phyloP scores from a whole-genome alignment of 2,113 vertebrate genomes.

The Morone chrysops region DNA sequence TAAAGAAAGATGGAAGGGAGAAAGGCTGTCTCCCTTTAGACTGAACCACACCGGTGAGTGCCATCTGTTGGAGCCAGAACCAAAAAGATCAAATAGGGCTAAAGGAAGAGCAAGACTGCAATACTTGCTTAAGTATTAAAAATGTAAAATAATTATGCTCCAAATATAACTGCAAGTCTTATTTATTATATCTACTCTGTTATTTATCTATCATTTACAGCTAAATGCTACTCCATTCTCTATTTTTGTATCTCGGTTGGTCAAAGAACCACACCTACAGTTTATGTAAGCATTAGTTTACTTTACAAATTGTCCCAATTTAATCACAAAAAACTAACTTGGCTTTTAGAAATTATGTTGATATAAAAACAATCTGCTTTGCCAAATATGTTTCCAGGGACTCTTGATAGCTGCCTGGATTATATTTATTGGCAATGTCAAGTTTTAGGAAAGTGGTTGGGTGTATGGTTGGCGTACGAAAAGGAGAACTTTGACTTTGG shows the following conservation, averaged over 20 bases:
- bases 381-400: neutral
- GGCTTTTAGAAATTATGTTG: neutral
- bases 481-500: no score
- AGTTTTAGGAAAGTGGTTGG: neutral
- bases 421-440: neutral
- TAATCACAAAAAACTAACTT: neutral
- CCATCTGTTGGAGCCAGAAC: conserved; percentile 40
- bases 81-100: conserved; percentile 36
- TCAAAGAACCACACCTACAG: neutral
- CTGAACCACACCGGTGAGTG: conserved; percentile 41
- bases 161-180: neutral
- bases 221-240: neutral
- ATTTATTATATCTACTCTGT: neutral
- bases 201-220: neutral
- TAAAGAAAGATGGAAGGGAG: conserved; percentile 55
- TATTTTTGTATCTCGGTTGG: neutral
- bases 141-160: neutral
- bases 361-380: neutral
- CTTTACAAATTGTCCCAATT: neutral
- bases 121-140: neutral
- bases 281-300: neutral
- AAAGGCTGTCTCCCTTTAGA: conserved; percentile 49
- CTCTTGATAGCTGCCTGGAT: neutral
- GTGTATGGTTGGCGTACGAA: neutral
- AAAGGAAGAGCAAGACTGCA: conserved; percentile 21